Base-by-base conservation (phyloP, 2,797 vertebrate species). In the Sebastiscus tertius region DNA sequence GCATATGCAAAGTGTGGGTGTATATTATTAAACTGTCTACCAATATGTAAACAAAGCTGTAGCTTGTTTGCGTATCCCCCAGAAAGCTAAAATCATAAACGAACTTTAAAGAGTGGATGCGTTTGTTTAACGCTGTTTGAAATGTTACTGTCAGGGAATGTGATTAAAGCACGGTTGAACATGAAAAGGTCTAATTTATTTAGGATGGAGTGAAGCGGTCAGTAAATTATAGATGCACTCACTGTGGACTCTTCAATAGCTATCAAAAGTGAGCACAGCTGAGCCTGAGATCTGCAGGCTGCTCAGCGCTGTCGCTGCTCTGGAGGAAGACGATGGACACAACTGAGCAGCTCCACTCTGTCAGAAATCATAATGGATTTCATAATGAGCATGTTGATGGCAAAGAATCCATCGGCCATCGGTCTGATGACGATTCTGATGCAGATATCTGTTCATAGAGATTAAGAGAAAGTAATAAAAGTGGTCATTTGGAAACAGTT, bases 341-440 rank as follows among this genome's bases (percentile, higher is more conserved):
- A 39, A 33, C 24, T 83, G 69, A 86, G 72, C 52, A 71, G 65
- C 66, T 77, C 69, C 77, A 49, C 64, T 60, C 80, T 46, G 46
- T 69, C 73, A 61, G 33, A 64, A 79, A 67, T 27, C 69, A 79
- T 73, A 81, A 80, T 83, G 24, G 65, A 34, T 69, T 79, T 56
- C 39, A 70, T 60, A 54, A 46, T 33, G 70, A 76, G 75, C 14
- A 24, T 42, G 62, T 8, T 65, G 42, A 79, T 82, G 52, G 74
- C 62, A 77, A 79, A 55, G 52, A 55, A 55, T 12, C 0, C 36
- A 42, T 64, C 36, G 5, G 62, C 34, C 24, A 6, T 26, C 34
- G 14, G 22, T 42, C 36, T 11, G 36, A 42, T 13, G 14, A 11
- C 24, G 1, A 22, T 34, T 62, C 13, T 22, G 60, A 20, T 62